These are phyloP conservation scores for Indri indri DNA, from an alignment of 2,113 vertebrate species.

Conservation along the genomic window DNA sequence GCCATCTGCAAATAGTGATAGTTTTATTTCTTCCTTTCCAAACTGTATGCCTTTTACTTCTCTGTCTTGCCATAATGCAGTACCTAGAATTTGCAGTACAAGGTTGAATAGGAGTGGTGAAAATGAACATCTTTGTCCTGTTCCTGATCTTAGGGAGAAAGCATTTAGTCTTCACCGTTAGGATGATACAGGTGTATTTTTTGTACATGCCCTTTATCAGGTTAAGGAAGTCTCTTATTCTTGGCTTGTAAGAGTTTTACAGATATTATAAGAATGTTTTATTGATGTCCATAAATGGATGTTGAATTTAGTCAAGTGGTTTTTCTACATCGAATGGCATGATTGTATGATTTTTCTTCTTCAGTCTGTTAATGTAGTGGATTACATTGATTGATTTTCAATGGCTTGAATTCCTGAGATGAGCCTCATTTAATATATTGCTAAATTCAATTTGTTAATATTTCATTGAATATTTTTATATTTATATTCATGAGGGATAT, in stretches of 20 bases:
- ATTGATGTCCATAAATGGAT: background rate
- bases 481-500: no score
- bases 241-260: background rate
- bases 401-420: background rate
- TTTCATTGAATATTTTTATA: background rate
- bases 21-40: background rate
- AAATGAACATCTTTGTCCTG: background rate
- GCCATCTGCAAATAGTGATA: no score
- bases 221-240: background rate
- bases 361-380: background rate
- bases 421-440: background rate
- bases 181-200: background rate
- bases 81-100: background rate
- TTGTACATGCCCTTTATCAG: background rate
- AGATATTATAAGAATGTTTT: background rate
- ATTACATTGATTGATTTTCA: background rate
- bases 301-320: background rate
- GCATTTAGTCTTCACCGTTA: background rate
- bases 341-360: background rate
- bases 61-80: background rate
- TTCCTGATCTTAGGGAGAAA: background rate
- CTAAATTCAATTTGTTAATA: background rate
- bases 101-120: background rate
- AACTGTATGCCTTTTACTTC: background rate
- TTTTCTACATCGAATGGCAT: background rate